These are phyloP conservation scores for Caenorhabditis sp. DNA, from an alignment of 2,888 invertebrate species.

Conservation along the genomic window DNA sequence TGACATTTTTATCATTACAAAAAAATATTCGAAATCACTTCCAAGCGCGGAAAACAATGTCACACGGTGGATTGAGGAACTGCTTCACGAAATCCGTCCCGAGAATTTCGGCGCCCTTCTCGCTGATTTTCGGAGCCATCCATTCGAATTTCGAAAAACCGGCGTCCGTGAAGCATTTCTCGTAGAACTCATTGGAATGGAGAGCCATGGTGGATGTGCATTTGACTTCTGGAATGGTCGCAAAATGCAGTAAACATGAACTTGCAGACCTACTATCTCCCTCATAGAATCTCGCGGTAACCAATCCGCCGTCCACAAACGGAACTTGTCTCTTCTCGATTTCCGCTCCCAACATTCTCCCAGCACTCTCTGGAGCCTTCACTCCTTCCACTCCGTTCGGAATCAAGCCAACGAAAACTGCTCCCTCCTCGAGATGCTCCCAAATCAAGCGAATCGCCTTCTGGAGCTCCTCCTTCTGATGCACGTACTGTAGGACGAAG, in stretches of 20 bases:
- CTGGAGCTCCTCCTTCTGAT: slow-evolving; percentile 46
- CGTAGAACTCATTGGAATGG: slow-evolving; percentile 56
- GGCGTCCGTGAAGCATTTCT: slow-evolving; percentile 35
- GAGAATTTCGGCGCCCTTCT: slow-evolving; percentile 32
- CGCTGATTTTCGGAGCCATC: slow-evolving; percentile 48
- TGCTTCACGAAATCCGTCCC: slow-evolving; percentile 39
- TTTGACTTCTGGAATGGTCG: slow-evolving; percentile 47
- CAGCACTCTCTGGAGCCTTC: slow-evolving; percentile 26
- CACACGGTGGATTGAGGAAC: slow-evolving; percentile 54
- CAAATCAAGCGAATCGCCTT: slow-evolving; percentile 38
- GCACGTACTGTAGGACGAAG: slow-evolving; percentile 62
- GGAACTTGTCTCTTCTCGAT: slow-evolving; percentile 37
- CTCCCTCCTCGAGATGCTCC: slow-evolving; percentile 25
- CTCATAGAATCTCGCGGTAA: slow-evolving; percentile 53
- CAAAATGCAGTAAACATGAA: too few species aligned
- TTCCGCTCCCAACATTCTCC: slow-evolving; percentile 44
- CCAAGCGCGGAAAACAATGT: slow-evolving; percentile 45
- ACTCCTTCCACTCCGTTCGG: slow-evolving; percentile 55
- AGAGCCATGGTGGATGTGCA: slow-evolving; percentile 55
- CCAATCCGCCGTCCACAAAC: slow-evolving; percentile 59
- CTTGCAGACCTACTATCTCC: slow-evolving; percentile 44
- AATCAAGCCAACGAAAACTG: slow-evolving; percentile 44
- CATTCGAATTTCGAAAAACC: slow-evolving; percentile 58
- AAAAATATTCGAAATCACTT: not conserved
- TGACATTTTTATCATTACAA: too few species aligned